phyloP scores from a whole-genome alignment of 2,888 invertebrate genomes.

The Neuroscelio doddi region DNA sequence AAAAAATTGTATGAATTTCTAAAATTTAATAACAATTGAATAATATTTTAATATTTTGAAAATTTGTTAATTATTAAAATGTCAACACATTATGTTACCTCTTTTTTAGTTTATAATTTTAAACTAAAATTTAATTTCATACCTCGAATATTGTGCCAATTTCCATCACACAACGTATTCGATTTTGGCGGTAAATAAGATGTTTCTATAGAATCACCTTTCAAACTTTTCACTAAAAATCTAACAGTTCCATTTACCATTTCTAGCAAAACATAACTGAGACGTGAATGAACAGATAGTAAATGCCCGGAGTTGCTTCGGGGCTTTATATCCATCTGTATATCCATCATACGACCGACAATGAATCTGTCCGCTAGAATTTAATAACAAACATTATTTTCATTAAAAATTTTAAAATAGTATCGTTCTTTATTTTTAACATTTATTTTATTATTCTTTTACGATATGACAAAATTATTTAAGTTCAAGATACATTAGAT shows the following conservation, averaged over 20 bases:
- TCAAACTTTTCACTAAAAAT: constrained; percentile 88
- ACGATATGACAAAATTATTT: no score
- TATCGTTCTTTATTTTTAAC: no score
- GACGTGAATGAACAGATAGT: constrained; percentile 86
- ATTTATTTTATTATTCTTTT: no score
- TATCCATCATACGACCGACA: constrained; percentile 85
- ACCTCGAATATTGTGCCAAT: constrained; percentile 93
- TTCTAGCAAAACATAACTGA: constrained; percentile 86
- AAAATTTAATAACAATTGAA: constrained; percentile 17
- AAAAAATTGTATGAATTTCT: no score
- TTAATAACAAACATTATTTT: no score
- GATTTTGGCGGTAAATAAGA: constrained; percentile 79
- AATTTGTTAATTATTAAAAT: background rate
- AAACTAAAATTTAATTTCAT: no score
- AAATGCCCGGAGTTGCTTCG: constrained; percentile 88
- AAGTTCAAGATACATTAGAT: no score
- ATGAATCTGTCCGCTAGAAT: constrained; percentile 29
- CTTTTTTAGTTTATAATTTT: no score
- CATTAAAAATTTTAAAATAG: no score
- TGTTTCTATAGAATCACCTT: constrained; percentile 82
- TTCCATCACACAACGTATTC: constrained; percentile 90
- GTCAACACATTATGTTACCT: no score
- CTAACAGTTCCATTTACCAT: constrained; percentile 88
- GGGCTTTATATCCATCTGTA: constrained; percentile 90
- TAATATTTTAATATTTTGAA: no score